Conservation (phyloP, 2,113 vertebrate genomes). For the Lichenostomus cassidix region DNA sequence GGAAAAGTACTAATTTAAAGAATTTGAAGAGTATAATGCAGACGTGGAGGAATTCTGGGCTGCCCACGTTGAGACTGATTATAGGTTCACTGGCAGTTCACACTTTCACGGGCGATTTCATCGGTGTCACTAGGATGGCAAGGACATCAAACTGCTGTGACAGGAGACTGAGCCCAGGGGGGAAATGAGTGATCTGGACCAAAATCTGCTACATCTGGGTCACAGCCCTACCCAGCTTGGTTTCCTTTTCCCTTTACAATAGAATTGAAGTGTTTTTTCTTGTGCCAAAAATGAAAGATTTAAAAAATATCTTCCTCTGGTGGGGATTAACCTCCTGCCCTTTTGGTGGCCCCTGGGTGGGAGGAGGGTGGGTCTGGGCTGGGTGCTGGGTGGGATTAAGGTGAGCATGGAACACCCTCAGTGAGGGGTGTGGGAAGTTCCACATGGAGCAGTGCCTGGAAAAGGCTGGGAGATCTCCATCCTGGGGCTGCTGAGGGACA, state of each 20-base stretch:
- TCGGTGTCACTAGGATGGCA: neutral
- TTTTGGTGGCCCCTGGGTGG: too few relatives aligned
- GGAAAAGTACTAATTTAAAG: neutral
- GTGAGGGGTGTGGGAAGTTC: neutral
- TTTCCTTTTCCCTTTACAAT: neutral
- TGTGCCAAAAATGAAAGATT: neutral
- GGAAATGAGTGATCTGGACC: neutral
- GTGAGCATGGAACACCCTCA: neutral
- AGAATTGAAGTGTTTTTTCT: neutral
- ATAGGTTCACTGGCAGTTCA: neutral
- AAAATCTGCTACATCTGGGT: neutral
- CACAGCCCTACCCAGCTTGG: neutral
- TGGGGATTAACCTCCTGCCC: neutral
- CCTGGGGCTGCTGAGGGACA: neutral
- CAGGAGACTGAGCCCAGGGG: neutral
- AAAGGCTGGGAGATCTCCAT: neutral
- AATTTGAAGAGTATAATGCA: neutral
- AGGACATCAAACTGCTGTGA: neutral
- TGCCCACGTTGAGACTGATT: neutral
- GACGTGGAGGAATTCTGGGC: neutral
- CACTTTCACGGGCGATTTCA: neutral
- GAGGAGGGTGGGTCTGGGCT: neutral
- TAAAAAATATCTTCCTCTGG: neutral
- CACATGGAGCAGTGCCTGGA: accelerated
- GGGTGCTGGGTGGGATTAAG: neutral